These are phyloP conservation scores for Thaumetopoea pityocampa DNA, from an alignment of 1,140 invertebrate genomes.

Conservation along the genomic window DNA sequence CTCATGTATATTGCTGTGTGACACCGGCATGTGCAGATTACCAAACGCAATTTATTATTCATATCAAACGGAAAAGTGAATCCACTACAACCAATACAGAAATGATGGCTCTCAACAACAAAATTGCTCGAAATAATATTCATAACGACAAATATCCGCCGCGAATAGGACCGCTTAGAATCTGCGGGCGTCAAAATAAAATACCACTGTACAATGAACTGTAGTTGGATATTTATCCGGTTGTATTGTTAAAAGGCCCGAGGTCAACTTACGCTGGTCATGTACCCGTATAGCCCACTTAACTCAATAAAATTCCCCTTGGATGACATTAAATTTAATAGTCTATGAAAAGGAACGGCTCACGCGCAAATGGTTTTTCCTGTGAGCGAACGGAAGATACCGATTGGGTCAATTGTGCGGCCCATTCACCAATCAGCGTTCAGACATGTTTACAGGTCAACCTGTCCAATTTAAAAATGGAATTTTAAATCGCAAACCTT, in stretches of 20 bases:
- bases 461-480: conserved; percentile 26
- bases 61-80: conserved; percentile 46
- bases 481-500: conserved; percentile 10
- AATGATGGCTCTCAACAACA: conserved; percentile 46
- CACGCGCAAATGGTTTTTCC: conserved; percentile 59
- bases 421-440: conserved; percentile 68
- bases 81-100: conserved; percentile 28
- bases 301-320: conserved; percentile 71
- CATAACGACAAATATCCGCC: conserved; percentile 58
- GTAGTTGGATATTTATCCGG: conserved; percentile 19
- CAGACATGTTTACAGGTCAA: conserved; percentile 24
- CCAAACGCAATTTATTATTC: no score
- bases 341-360: conserved; percentile 59
- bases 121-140: conserved; percentile 62
- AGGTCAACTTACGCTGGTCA: conserved; percentile 37
- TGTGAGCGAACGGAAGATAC: conserved; percentile 64
- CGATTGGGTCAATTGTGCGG: conserved; percentile 68
- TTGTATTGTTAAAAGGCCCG: conserved; percentile 21
- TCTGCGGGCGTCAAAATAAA: conserved; percentile 47
- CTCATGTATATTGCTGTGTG: no score
- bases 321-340: conserved; percentile 63
- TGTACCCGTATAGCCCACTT: conserved; percentile 62
- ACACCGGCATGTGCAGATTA: no score
- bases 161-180: conserved; percentile 49
- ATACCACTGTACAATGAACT: conserved; percentile 35